These are phyloP conservation scores for Anguilla pacifica DNA, from an alignment of 2,797 vertebrate species.

Conservation along the genomic window DNA sequence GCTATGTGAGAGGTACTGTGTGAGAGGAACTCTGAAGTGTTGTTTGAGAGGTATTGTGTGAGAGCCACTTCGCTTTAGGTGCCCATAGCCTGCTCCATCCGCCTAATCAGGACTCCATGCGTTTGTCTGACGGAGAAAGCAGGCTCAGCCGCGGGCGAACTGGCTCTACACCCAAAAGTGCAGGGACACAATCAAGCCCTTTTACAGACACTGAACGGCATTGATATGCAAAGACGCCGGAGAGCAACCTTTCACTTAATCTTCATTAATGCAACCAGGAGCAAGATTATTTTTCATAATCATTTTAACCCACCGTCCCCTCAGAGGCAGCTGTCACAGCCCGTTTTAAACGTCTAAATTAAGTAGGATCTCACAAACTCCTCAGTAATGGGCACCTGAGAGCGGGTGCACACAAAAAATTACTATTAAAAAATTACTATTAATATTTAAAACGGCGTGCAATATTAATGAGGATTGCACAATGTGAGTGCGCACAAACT, in stretches of 20 bases:
- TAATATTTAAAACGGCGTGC: slow-evolving; percentile 67
- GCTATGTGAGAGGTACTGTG: background rate
- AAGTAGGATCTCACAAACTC: slow-evolving; percentile 68
- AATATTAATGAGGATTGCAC: slow-evolving; percentile 64
- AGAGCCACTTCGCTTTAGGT: background rate
- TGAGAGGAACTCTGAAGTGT: background rate
- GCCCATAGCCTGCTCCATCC: background rate
- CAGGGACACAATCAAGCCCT: slow-evolving; percentile 42
- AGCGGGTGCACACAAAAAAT: slow-evolving; percentile 62
- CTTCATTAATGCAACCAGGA: slow-evolving; percentile 48
- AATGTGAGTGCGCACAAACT: slow-evolving; percentile 28
- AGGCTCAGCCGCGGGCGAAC: slow-evolving; percentile 14
- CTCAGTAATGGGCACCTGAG: slow-evolving; percentile 66
- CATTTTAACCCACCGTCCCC: slow-evolving; percentile 51
- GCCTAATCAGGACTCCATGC: slow-evolving; percentile 49
- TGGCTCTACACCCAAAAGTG: background rate
- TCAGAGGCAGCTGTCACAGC: slow-evolving; percentile 50
- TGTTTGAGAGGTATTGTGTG: background rate
- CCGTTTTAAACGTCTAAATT: slow-evolving; percentile 66
- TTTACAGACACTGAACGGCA: slow-evolving; percentile 39
- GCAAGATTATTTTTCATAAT: slow-evolving; percentile 62
- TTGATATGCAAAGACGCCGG: slow-evolving; percentile 59
- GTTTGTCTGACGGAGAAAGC: slow-evolving; percentile 46
- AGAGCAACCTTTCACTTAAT: slow-evolving; percentile 56
- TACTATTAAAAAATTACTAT: slow-evolving; percentile 61